These are phyloP conservation scores for Epinephelus fuscoguttatus DNA, from an alignment of 2,113 vertebrate genomes.

Conservation along the genomic window DNA sequence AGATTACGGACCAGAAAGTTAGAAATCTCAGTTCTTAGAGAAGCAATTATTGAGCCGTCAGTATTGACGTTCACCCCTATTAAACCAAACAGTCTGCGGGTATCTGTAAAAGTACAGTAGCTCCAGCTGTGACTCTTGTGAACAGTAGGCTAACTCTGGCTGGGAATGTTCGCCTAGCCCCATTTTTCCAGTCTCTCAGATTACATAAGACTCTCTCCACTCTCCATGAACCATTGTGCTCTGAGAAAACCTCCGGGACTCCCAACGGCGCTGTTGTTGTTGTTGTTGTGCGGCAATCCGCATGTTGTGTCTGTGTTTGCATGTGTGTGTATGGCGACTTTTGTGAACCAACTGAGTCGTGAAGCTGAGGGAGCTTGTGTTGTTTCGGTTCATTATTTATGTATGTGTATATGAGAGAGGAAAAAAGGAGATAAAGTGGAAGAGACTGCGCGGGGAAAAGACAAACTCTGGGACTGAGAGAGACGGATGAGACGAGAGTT, in stretches of 20 bases:
- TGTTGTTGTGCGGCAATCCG: constrained; percentile 56
- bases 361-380: constrained; percentile 27
- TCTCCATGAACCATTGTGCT: constrained; percentile 53
- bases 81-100: neutral
- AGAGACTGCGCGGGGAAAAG: neutral
- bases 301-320: constrained; percentile 29
- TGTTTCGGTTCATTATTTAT: constrained; percentile 40
- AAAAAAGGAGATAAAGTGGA: constrained; percentile 6
- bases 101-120: constrained; percentile 21
- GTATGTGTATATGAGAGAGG: neutral
- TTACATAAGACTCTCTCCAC: constrained; percentile 58
- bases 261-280: constrained; percentile 27
- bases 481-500: neutral
- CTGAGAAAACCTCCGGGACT: constrained; percentile 34
- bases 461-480: neutral
- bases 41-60: constrained; percentile 16
- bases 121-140: constrained; percentile 25
- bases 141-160: neutral
- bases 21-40: constrained; percentile 12
- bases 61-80: neutral
- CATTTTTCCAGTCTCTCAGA: constrained; percentile 26
- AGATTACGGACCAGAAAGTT: constrained; percentile 15
- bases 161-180: constrained; percentile 3
- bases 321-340: neutral
- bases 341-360: constrained; percentile 26